Conservation (phyloP, 2,888 invertebrate species). For the Zonitis immaculata region DNA sequence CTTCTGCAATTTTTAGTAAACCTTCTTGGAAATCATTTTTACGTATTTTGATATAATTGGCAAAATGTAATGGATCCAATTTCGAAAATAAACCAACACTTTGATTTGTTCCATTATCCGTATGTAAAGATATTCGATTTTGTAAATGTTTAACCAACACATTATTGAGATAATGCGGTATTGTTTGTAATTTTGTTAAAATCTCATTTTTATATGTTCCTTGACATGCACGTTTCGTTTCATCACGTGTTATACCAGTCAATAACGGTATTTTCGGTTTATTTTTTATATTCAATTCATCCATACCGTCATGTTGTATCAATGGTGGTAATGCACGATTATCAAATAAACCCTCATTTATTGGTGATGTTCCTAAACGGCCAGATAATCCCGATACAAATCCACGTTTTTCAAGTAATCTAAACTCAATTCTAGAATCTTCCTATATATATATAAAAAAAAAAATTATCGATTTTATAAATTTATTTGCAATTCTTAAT, state of each 20-base stretch:
- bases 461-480: too few relatives aligned
- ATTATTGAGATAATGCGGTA: slow-evolving; percentile 48
- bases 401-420: slow-evolving; percentile 55
- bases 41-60: slow-evolving; percentile 39
- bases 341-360: slow-evolving; percentile 64
- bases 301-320: slow-evolving; percentile 58
- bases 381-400: slow-evolving; percentile 63
- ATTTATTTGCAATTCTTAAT: background rate
- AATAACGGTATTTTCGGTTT: slow-evolving; percentile 61
- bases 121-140: slow-evolving; percentile 9
- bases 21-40: slow-evolving; percentile 46
- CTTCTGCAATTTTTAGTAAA: slow-evolving; percentile 57
- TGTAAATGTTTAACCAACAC: slow-evolving; percentile 47
- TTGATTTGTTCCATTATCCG: slow-evolving; percentile 10
- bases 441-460: slow-evolving; percentile 51
- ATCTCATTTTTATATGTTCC: slow-evolving; percentile 45
- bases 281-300: slow-evolving; percentile 55
- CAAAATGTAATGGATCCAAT: slow-evolving; percentile 37
- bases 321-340: slow-evolving; percentile 63
- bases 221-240: slow-evolving; percentile 57
- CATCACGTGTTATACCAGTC: slow-evolving; percentile 69
- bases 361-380: slow-evolving; percentile 60
- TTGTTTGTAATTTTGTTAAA: slow-evolving; percentile 39
- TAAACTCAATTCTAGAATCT: slow-evolving; percentile 57
- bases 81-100: background rate